Evolutionary conservation across 2,888 invertebrate species (phyloP), one percentile per base, ranked within the genome.

Genomic region (Epicampocera succincta): DNA sequence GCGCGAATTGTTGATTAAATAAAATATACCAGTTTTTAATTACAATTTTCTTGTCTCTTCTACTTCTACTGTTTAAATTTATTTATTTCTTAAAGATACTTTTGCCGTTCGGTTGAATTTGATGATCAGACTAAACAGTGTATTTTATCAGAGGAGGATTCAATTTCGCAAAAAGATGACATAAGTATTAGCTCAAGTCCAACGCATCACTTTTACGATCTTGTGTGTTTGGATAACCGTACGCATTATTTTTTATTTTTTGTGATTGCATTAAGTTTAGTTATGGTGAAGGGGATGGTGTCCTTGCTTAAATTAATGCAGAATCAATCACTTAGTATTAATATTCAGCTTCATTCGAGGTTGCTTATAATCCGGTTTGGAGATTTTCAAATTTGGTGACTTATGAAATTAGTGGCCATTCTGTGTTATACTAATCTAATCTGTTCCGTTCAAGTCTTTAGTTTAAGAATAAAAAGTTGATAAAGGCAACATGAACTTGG

Each of bases 61-160:
- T 60, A 2, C 38, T 13, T 17, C 25, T 65, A 17, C 17, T 2
- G 46, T 17, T 40, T 19, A 13, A 1, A 13, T n/a, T n/a, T n/a
- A 4, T 21, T 17, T 54, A 11, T 29, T 8, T 61, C 3, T 42
- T 52, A 44, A 85, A 94, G 94, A 88, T 95, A 96, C 89, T 96
- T 96, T 87, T 97, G 97, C 88, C 95, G 97, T 38, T 97, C 97
- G 2, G 95, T 97, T 54, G 96, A 97, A 89, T 97, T 96, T 88
- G 97, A 97, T 87, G 96, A 96, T 85, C 95, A 95, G 92, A 95
- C 95, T 3, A 94, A 95, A 72, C 95, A 95, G 86, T 97, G 97
- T 87, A 95, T 96, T n/a, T 92, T 97, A 50, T 97, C 96, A 0
- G 97, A 97, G 90, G 97, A 97, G 91, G 97, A 97, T 89, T 97